These are phyloP conservation scores for Paelopatides confundens DNA, from an alignment of 53 echinoderm and acorn worm genomes.

Conservation along the genomic window DNA sequence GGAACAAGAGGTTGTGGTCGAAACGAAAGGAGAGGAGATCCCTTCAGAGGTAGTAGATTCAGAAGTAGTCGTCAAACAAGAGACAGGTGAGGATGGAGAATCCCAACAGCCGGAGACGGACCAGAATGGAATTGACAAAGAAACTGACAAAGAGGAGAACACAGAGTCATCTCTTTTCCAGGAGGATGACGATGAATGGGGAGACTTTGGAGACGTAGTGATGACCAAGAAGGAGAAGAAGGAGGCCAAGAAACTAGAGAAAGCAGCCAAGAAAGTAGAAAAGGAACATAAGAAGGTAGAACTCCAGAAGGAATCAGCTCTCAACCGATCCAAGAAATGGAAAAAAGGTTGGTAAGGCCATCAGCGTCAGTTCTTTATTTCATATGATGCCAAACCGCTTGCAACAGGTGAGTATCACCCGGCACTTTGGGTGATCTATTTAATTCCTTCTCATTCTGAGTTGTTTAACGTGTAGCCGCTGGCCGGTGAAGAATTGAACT, in stretches of 20 bases:
- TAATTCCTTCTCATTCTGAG: no score
- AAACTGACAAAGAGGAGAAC: not conserved
- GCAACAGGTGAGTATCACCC: not conserved
- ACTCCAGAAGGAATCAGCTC: not conserved
- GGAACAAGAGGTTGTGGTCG: not conserved
- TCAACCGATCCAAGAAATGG: conserved; percentile 32
- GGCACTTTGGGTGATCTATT: not conserved
- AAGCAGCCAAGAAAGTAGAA: conserved; percentile 15
- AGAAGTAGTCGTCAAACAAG: not conserved
- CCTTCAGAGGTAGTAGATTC: not conserved
- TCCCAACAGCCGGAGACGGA: not conserved
- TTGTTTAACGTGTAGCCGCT: no score
- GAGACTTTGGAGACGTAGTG: not conserved
- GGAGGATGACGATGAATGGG: conserved; percentile 1
- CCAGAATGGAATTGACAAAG: not conserved
- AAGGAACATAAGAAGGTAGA: conserved; percentile 18
- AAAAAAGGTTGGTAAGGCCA: conserved; percentile 26
- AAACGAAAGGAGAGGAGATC: not conserved
- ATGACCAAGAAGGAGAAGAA: conserved; percentile 19
- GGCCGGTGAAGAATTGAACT: no score
- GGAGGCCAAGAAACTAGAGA: conserved; percentile 31
- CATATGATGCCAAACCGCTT: not conserved
- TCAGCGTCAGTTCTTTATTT: conserved; percentile 3
- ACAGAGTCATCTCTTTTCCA: not conserved
- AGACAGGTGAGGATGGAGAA: not conserved